Base-by-base conservation (phyloP, 2,797 vertebrate genomes). In the Uromys caudimaculatus region DNA sequence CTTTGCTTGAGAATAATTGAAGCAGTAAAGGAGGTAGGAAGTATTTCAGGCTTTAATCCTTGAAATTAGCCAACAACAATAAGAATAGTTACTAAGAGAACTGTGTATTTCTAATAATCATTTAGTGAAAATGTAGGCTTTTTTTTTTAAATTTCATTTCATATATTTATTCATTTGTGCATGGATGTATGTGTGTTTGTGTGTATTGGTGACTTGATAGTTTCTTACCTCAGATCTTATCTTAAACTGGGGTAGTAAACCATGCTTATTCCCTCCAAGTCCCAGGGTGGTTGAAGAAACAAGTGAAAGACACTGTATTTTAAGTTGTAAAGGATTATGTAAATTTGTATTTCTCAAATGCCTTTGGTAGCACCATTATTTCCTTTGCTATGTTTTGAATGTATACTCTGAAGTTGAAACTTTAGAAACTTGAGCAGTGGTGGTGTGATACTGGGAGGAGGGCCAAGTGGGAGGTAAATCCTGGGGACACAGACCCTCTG, bases 261-360 rank as follows among this genome's bases (percentile, higher is more conserved):
- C 60, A 13, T 91, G 32, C 21, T 38, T 44, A 79, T 0, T 90
- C 77, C 67, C 41, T 10, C 71, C 5, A 24, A 13, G 23, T 69
- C 69, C 44, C 27, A 78, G 29, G 3, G 5, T 96, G 27, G 10
- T 84, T 91, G n/a, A n/a, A 90, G 84, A 32, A 93, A 87, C 50
- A 90, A 93, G 17, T 78, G 76, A 96, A 76, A 94, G 88, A 91
- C 6, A 50, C 5, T 83, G 52, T 94, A 19, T 95, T 96, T 93
- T 95, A 92, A 77, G 41, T 90, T 84, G 95, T 78, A 67, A 94
- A 96, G 17, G 77, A 92, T 92, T 89, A 44, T 86, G 7, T 95
- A 89, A 96, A 82, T 29, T 95, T 2, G 83, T 60, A 94, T 32
- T 82, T 44, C 60, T 38, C 73, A 92, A 73, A 82, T 91, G 3